phyloP scores from a whole-genome alignment of 1,140 invertebrate species.

The Caenorhabditis tropicalis region DNA sequence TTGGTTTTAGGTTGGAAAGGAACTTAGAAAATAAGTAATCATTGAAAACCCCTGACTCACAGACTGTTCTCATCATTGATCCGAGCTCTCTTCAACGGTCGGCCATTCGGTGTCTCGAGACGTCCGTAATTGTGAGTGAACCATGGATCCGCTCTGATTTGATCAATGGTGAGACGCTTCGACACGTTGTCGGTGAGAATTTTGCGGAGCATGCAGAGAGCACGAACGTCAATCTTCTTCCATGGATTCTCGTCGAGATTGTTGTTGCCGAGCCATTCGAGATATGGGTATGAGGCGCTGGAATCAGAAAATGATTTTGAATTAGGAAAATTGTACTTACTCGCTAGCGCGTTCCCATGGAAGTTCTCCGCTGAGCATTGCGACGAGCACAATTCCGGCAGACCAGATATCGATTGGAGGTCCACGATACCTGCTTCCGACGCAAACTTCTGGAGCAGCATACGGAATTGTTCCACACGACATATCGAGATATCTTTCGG shows the following conservation, averaged over 20 bases:
- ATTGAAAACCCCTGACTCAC: neutral
- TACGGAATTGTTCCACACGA: constrained; percentile 47
- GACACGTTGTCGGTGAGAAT: constrained; percentile 31
- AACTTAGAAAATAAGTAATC: too few relatives aligned
- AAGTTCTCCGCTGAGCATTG: constrained; percentile 51
- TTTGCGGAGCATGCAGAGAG: constrained; percentile 32
- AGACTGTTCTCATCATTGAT: neutral
- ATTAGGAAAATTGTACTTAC: neutral
- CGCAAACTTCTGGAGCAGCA: constrained; percentile 39
- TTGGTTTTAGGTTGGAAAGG: neutral
- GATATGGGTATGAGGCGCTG: neutral
- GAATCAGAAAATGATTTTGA: neutral
- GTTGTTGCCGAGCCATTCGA: constrained; percentile 27
- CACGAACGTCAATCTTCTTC: constrained; percentile 44
- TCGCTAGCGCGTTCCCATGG: constrained; percentile 44
- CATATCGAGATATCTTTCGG: neutral
- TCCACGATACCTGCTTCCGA: constrained; percentile 12
- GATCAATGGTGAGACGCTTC: constrained; percentile 27
- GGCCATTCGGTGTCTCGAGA: neutral
- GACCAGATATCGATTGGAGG: constrained; percentile 52
- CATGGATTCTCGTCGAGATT: constrained; percentile 42
- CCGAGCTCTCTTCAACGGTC: neutral
- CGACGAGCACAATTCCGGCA: constrained; percentile 49
- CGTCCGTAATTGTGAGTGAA: constrained; percentile 4
- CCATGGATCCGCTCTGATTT: constrained; percentile 46